Conservation (phyloP, 2,797 vertebrate genomes). For the Decapterus maruadsi region DNA sequence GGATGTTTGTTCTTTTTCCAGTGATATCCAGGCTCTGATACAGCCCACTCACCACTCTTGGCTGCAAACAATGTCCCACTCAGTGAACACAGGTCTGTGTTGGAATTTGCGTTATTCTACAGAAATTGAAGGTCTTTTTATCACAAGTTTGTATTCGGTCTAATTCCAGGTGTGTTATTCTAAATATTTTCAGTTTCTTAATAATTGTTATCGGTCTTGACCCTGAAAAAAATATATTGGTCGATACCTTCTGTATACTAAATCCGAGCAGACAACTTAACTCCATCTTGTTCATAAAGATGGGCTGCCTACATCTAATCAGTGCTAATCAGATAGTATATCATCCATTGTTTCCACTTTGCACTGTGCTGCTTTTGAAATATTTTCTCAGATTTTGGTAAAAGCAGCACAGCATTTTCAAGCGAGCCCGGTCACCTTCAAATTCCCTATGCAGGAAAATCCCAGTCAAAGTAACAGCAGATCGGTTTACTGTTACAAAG, state of each 20-base stretch:
- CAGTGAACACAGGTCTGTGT: too few species aligned
- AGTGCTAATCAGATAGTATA: not conserved
- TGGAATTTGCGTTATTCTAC: too few species aligned
- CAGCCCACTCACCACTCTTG: too few species aligned
- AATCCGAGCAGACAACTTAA: not conserved
- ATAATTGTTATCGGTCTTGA: too few species aligned
- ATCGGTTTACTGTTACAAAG: slow-evolving; percentile 3
- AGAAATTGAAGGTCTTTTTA: too few species aligned
- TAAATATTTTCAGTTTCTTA: too few species aligned
- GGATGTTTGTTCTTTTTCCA: too few species aligned
- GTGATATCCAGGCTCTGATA: too few species aligned
- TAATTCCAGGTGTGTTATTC: too few species aligned
- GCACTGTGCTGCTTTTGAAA: not conserved
- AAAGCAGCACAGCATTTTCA: not conserved
- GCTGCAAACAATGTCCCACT: too few species aligned
- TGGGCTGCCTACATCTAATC: not conserved
- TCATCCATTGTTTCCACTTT: slow-evolving; percentile 7
- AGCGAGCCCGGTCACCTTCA: slow-evolving; percentile 18
- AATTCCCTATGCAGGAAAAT: not conserved
- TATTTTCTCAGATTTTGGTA: not conserved
- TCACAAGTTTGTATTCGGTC: too few species aligned
- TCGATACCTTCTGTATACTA: not conserved
- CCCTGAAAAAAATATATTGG: too few species aligned
- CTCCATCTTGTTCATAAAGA: not conserved
- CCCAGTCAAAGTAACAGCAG: not conserved